Percentiles rank a stretch among this genome's conserved stretches.
These are phyloP conservation scores for Erythrolamprus reginae DNA, from an alignment of 2,113 vertebrate species.

Conservation along the genomic window DNA sequence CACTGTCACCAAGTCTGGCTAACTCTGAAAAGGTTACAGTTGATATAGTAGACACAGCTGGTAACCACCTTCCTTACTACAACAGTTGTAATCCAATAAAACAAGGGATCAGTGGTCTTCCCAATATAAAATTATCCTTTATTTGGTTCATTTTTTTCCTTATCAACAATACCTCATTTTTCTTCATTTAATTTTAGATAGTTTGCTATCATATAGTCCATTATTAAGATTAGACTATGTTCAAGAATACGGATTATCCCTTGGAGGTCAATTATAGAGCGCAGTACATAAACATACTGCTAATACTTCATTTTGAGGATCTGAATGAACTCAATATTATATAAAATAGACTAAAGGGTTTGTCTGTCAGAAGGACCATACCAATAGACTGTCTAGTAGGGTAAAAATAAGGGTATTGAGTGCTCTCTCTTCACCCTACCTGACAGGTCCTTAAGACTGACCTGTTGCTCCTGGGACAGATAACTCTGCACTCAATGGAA, in stretches of 20 bases:
- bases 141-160: neutral
- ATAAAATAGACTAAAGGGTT: neutral
- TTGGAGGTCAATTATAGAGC: neutral
- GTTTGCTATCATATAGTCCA: neutral
- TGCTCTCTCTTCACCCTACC: no score
- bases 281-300: neutral
- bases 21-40: neutral
- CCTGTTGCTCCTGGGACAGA: no score
- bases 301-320: neutral
- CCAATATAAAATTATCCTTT: neutral
- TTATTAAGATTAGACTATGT: neutral
- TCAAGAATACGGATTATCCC: neutral
- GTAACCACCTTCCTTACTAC: neutral
- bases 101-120: neutral
- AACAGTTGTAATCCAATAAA: neutral
- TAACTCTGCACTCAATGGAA: no score
- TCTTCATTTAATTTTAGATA: neutral
- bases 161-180: neutral
- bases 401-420: neutral
- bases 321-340: neutral
- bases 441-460: no score
- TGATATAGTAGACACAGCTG: neutral
- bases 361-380: neutral
- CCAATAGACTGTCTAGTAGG: neutral
- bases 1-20: neutral